Evolutionary conservation across 2,113 vertebrate genomes (phyloP).

Genomic region (Cygnus buccinator): DNA sequence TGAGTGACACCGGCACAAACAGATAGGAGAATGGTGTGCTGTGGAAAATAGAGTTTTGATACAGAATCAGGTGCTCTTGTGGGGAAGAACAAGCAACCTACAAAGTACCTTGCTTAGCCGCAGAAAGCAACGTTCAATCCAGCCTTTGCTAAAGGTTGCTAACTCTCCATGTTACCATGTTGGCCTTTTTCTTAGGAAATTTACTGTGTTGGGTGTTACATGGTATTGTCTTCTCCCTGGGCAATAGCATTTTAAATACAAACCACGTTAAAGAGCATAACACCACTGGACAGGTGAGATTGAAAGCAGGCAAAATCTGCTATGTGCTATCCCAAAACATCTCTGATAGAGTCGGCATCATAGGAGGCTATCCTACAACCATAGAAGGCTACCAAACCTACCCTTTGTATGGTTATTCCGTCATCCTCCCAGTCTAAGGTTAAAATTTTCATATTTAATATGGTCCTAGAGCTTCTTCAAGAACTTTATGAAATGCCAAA

Average conservation of each 20-base stretch:
- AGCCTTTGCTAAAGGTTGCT: not conserved
- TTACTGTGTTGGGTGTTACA: not conserved
- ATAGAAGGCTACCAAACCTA: not conserved
- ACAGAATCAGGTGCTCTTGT: not conserved
- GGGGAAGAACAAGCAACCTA: accelerated
- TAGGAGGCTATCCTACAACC: not conserved
- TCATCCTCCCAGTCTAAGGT: not conserved
- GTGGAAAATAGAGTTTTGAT: not conserved
- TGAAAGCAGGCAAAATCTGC: not conserved
- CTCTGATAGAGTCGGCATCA: not conserved
- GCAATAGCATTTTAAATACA: not conserved
- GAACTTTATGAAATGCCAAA: not conserved
- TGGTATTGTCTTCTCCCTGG: not conserved
- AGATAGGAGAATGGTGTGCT: not conserved
- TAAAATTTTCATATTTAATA: not conserved
- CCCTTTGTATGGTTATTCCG: not conserved
- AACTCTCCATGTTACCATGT: accelerated
- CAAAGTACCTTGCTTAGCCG: not conserved
- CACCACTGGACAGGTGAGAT: not conserved
- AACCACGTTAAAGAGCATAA: not conserved
- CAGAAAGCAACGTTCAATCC: not conserved
- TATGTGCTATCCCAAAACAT: not conserved
- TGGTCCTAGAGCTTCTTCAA: not conserved
- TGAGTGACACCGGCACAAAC: not conserved
- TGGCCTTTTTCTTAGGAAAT: not conserved